Evolutionary conservation across 2,888 invertebrate species (phyloP).

Genomic region (Catocala sponsa): DNA sequence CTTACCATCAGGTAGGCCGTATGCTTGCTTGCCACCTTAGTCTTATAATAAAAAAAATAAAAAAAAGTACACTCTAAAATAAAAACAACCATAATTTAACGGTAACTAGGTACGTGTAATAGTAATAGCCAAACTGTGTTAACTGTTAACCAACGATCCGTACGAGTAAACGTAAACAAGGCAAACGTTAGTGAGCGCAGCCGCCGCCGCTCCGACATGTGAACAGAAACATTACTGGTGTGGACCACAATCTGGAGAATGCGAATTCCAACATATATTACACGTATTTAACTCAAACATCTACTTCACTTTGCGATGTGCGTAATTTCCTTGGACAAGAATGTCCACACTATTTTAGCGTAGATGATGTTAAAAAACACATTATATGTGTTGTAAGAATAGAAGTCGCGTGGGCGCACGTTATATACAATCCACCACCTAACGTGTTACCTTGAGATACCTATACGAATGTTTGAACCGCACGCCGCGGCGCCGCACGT

Average conservation of each 20-base stretch:
- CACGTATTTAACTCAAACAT: constrained; percentile 20
- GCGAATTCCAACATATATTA: constrained; percentile 1
- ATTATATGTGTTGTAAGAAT: constrained; percentile 37
- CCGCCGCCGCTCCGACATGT: no score
- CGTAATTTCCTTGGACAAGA: constrained; percentile 41
- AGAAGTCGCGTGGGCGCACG: constrained; percentile 39
- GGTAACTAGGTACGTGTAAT: no score
- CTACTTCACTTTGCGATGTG: constrained; percentile 20
- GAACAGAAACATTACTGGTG: not conserved
- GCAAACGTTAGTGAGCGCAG: no score
- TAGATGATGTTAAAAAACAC: constrained; percentile 35
- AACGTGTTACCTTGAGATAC: constrained; percentile 14
- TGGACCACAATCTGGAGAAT: not conserved
- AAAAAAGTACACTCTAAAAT: no score
- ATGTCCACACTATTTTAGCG: constrained; percentile 42
- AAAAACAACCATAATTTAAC: no score
- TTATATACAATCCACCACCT: constrained; percentile 20
- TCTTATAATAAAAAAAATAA: no score
- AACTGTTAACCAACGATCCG: no score
- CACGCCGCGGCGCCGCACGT: not conserved
- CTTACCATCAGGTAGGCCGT: no score
- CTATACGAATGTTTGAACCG: constrained; percentile 3
- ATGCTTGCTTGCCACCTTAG: no score
- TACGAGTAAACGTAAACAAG: no score
- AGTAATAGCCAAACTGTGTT: no score